Base-by-base conservation (phyloP, 2,797 vertebrate genomes). In the Scolopax bukidnonensis region DNA sequence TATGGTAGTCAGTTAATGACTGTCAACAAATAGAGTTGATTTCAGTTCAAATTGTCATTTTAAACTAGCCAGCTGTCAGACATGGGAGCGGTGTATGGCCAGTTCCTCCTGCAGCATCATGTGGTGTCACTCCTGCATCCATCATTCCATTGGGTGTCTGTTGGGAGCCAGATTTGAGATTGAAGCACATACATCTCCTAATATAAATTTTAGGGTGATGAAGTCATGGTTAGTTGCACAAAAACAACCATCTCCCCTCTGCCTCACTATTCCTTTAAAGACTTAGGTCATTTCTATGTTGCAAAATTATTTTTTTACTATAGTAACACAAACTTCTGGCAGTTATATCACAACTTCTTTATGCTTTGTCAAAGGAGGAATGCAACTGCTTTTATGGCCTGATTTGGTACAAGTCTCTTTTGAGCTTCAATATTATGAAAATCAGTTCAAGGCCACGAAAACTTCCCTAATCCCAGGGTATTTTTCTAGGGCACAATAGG, bases 41-140 rank as follows among this genome's bases (percentile, higher is more conserved):
- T 92, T 96, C 76, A 69, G 74, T 96, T 97, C 90, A 89, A 87
- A 90, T 59, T 93, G 84, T 95, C 92, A 96, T 97, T 97, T 96
- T 96, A 96, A 96, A 95, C 91, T 96, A 90, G 60, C 95, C 95
- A 95, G 94, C 95, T 97, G 93, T 94, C 93, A 95, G 93, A 87
- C 41, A 19, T 10, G n/a, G 53, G 40, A 84, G 63, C 12, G 5
- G 45, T 51, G 51, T 53, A 33, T 53, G 53, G 84, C 64, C 7
- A n/a, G 36, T 79, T 91, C 40, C 60, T 95, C 54, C 79, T 84
- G 57, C 61, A 64, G 70, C 82, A 64, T 32, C 10, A 2, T 53
- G 19, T 43, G 45, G 57, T 91, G 68, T 84, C 6, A 4, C 36
- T 78, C 54, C 61, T 63, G 30, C 53, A 84, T 94, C 75, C 70